phyloP scores from a whole-genome alignment of 2,888 invertebrate species.

The Drosophila ustulata region DNA sequence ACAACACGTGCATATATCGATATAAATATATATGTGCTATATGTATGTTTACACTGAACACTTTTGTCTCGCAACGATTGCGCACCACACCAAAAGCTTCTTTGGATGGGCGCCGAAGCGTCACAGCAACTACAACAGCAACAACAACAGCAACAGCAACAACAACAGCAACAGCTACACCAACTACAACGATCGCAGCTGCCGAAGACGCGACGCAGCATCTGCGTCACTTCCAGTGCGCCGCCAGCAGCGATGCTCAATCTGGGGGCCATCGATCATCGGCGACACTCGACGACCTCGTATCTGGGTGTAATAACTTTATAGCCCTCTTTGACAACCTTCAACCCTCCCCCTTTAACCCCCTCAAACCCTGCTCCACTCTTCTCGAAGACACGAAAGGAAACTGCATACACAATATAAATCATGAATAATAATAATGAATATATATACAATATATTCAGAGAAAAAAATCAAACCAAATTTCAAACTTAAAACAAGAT shows the following conservation, averaged over 20 bases:
- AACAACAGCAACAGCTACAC: slow-evolving; percentile 49
- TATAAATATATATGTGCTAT: slow-evolving; percentile 22
- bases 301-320: slow-evolving; percentile 84
- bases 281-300: slow-evolving; percentile 84
- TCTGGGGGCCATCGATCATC: slow-evolving; percentile 69
- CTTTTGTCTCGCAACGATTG: slow-evolving; percentile 46
- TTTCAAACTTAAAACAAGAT: too few relatives aligned
- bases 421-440: too few relatives aligned
- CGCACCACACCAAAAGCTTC: slow-evolving; percentile 72
- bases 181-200: slow-evolving; percentile 50
- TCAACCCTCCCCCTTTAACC: background rate
- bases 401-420: slow-evolving; percentile 17
- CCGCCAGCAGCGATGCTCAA: slow-evolving; percentile 76
- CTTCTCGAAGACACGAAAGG: slow-evolving; percentile 29
- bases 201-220: slow-evolving; percentile 75
- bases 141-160: slow-evolving; percentile 51
- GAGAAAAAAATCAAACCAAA: too few relatives aligned
- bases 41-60: slow-evolving; percentile 34
- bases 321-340: slow-evolving; percentile 33
- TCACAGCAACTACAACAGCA: slow-evolving; percentile 64
- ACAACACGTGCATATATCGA: slow-evolving; percentile 10
- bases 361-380: background rate
- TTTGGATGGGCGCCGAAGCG: slow-evolving; percentile 83
- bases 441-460: background rate
- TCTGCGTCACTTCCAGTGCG: slow-evolving; percentile 83